Conservation (phyloP, 2,113 vertebrate genomes). For the Cairina moschata region DNA sequence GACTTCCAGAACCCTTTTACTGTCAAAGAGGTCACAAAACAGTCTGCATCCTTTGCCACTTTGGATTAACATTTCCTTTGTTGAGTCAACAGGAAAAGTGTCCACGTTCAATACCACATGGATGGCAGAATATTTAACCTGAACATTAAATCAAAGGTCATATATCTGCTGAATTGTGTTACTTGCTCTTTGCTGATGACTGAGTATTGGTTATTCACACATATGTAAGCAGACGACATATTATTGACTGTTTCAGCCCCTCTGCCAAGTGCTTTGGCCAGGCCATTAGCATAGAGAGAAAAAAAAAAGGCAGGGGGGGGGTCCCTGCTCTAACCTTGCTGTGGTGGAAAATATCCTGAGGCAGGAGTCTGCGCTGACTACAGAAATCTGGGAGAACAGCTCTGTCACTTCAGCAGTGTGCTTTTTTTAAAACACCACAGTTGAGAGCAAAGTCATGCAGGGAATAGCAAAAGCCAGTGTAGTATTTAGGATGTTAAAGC, state of each 20-base stretch:
- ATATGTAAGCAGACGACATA: background rate
- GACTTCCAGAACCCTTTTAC: background rate
- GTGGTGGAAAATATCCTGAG: constrained; percentile 49
- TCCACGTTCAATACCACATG: background rate
- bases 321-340: constrained; percentile 9
- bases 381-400: background rate
- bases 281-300: background rate
- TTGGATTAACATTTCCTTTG: background rate
- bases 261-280: background rate
- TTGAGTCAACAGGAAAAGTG: background rate
- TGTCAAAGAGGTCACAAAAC: background rate
- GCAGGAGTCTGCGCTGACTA: background rate
- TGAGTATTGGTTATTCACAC: constrained; percentile 15
- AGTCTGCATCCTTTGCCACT: background rate
- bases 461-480: background rate
- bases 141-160: background rate
- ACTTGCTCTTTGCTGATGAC: constrained; percentile 22
- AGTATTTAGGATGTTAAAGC: background rate
- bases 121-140: background rate
- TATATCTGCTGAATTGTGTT: background rate
- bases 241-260: background rate
- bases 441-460: background rate
- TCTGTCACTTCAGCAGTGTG: background rate
- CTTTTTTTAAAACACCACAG: background rate
- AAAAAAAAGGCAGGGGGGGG: background rate